Conservation (phyloP, 1,140 invertebrate genomes). For the Zaprionus kolodkinae region DNA sequence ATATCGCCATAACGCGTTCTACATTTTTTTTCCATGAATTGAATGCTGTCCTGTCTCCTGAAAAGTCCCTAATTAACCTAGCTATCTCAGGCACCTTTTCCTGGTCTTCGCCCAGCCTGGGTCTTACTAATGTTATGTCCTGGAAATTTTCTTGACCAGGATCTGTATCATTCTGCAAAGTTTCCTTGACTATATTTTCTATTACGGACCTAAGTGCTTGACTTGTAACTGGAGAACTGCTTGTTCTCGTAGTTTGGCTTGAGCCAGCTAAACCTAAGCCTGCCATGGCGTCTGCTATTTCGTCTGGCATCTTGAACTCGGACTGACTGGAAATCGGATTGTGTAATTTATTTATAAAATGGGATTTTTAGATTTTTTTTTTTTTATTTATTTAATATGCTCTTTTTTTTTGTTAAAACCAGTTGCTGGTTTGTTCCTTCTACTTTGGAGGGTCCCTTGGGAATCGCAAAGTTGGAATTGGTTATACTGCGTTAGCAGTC, state of each 20-base stretch:
- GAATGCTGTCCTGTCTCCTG: not conserved
- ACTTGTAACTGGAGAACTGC: conserved; percentile 2
- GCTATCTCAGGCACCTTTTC: conserved; percentile 1
- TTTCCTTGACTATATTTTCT: not conserved
- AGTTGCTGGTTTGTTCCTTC: not conserved
- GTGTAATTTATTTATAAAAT: conserved; percentile 7
- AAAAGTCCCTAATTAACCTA: conserved; percentile 2
- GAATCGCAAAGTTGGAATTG: conserved; percentile 1
- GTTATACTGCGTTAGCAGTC: not conserved
- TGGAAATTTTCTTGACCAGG: not conserved
- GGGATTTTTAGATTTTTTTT: conserved; percentile 10
- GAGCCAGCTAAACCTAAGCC: too few species aligned
- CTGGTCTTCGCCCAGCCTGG: conserved; percentile 1
- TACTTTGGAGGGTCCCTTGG: conserved; percentile 4
- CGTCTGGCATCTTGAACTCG: conserved; percentile 7
- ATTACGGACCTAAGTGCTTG: too few species aligned
- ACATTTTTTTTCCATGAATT: conserved; percentile 15
- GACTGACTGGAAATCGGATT: not conserved
- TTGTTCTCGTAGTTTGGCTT: too few species aligned
- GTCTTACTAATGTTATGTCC: conserved; percentile 1
- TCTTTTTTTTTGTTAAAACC: conserved; percentile 1
- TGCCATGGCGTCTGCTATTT: conserved; percentile 1
- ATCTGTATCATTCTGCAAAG: not conserved
- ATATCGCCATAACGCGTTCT: not conserved
- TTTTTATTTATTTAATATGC: conserved; percentile 7